Evolutionary conservation across 2,113 vertebrate genomes (phyloP).

Genomic region (Heterotis niloticus): DNA sequence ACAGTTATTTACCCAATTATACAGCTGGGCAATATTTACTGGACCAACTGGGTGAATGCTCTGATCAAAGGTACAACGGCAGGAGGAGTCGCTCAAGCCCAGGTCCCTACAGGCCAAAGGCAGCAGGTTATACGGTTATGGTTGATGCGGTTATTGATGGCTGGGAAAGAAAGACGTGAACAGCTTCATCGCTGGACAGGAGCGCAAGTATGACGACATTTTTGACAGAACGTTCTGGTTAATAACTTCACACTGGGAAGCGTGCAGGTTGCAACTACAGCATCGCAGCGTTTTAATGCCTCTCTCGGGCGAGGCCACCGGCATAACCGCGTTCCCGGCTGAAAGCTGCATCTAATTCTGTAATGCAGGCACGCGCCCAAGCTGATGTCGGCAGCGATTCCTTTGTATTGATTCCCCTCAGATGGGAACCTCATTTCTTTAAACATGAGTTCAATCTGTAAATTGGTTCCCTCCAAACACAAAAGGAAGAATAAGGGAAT

Average conservation of each 20-base stretch:
- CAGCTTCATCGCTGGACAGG: too few species aligned
- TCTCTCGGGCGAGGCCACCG: neutral
- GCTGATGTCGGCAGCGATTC: constrained; percentile 1
- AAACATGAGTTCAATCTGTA: constrained; percentile 23
- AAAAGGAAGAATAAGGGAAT: constrained; percentile 15
- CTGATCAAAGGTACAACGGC: too few species aligned
- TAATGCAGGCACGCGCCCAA: neutral
- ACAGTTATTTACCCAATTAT: too few species aligned
- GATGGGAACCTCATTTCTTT: constrained; percentile 25
- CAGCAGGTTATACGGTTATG: too few species aligned
- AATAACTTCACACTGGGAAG: neutral
- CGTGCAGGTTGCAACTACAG: neutral
- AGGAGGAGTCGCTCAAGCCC: too few species aligned
- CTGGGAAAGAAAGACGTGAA: too few species aligned
- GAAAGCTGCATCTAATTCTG: neutral
- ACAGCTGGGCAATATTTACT: too few species aligned
- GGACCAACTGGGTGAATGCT: too few species aligned
- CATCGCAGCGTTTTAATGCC: neutral
- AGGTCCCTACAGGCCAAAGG: too few species aligned
- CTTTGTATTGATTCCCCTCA: constrained; percentile 9
- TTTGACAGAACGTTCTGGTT: neutral
- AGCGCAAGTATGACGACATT: too few species aligned
- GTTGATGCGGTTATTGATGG: too few species aligned
- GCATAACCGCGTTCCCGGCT: neutral
- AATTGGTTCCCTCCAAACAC: constrained; percentile 20